Base-by-base conservation (phyloP, 2,113 vertebrate genomes). In the Arenaria interpres region DNA sequence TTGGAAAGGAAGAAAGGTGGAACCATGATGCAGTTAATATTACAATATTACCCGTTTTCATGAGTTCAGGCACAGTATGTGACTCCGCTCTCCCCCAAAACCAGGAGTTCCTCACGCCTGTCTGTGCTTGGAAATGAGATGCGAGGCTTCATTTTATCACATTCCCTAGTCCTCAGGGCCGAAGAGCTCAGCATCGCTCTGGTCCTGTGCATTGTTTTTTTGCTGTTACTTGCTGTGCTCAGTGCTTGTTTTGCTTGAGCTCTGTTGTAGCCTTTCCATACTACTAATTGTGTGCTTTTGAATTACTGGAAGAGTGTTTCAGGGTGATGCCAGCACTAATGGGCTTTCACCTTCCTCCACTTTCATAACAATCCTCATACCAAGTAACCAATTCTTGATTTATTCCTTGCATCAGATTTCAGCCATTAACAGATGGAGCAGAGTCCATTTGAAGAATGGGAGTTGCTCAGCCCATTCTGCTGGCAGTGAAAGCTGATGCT, bases 241-340 rank as follows among this genome's bases (percentile, higher is more conserved):
- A 4, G 39, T 28, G 45, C 67, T 87, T 75, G 53, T 84, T 84
- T 41, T 66, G 56, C 59, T 43, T 84, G 39, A 69, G 19, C 50
- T 87, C 37, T 51, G 28, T 43, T 19, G 23, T 53, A 62, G 33
- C 68, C 48, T 80, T 86, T 81, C 76, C 60, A 22, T 62, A 12
- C 57, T 37, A 54, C 76, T 73, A 54, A 62, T 66, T 64, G 50
- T 53, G 56, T 62, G 75, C 88, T 86, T 89, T 64, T 87, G 64
- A 87, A 94, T 95, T 96, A 59, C 82, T 82, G 89, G 89, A 93
- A 96, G 85, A 69, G 59, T 27, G 69, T 45, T 72, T 79, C 16
- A 67, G 54, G n/a, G 15, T 66, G 85, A 73, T 86, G 87, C 76
- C 87, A 84, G 59, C 14, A 1, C 84, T 89, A 87, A 84, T 16